A percentile compares a stretch with the other conserved stretches of the same genome.
Evolutionary conservation across 2,113 vertebrate genomes (phyloP).

Genomic region (Phaethon lepturus): DNA sequence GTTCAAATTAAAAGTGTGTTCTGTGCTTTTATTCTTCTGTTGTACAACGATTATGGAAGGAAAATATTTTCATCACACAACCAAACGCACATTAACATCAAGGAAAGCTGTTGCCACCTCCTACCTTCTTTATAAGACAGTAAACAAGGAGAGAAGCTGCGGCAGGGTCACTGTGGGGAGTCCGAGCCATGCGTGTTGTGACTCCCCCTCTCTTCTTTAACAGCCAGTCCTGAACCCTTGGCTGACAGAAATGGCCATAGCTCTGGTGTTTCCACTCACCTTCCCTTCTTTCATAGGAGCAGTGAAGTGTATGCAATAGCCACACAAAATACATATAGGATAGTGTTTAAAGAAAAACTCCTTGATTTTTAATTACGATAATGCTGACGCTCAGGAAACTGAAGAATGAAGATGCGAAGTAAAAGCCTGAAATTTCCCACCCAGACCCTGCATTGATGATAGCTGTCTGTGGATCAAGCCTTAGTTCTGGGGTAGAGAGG

Average conservation of each 20-base stretch:
- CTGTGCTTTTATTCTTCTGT: background rate
- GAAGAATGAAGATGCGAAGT: background rate
- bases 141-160: background rate
- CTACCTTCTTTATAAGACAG: background rate
- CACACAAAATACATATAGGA: background rate
- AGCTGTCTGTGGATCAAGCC: background rate
- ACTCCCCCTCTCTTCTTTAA: background rate
- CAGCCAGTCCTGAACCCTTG: background rate
- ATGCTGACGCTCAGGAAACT: background rate
- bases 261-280: background rate
- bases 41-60: background rate
- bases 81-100: background rate
- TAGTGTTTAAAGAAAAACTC: background rate
- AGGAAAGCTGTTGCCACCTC: background rate
- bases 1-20: constrained; percentile 10
- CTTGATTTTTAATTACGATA: background rate
- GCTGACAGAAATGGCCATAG: background rate
- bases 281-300: background rate
- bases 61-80: background rate
- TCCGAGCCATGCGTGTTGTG: background rate
- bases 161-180: background rate
- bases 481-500: background rate
- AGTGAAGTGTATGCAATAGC: background rate
- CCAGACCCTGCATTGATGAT: background rate
- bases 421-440: background rate